Conservation (phyloP, 2,113 vertebrate genomes). For the Zosterops borbonicus region DNA sequence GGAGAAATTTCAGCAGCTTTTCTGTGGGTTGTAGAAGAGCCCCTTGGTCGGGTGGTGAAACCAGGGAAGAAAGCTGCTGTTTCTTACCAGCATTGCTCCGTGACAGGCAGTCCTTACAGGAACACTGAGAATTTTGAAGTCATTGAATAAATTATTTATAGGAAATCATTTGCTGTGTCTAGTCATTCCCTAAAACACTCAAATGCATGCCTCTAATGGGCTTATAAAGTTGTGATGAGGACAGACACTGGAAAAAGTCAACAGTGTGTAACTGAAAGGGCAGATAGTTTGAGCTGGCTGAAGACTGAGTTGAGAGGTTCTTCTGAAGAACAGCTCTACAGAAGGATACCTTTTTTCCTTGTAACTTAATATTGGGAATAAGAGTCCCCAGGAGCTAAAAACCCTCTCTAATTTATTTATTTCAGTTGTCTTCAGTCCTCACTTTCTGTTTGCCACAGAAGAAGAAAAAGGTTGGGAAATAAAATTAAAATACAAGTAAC, state of each 20-base stretch:
- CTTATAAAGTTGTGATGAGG: slow-evolving; percentile 41
- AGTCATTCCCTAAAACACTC: slow-evolving; percentile 54
- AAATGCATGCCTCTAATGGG: slow-evolving; percentile 43
- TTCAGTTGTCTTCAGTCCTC: background rate
- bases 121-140: background rate
- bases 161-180: slow-evolving; percentile 44
- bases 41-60: background rate
- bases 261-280: background rate
- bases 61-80: rapidly evolving
- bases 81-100: slow-evolving; percentile 29
- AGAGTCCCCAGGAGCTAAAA: background rate
- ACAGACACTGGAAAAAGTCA: background rate
- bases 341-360: background rate
- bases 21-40: background rate
- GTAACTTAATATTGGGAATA: background rate
- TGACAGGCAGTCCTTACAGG: slow-evolving; percentile 45
- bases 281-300: background rate
- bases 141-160: slow-evolving; percentile 49
- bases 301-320: background rate
- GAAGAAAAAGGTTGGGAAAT: background rate
- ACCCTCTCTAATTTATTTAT: background rate
- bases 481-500: background rate
- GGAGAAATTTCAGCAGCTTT: background rate
- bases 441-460: background rate
- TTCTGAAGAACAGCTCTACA: background rate